These are phyloP conservation scores for Watersipora subatra DNA, from an alignment of 1,140 invertebrate species.

Conservation along the genomic window DNA sequence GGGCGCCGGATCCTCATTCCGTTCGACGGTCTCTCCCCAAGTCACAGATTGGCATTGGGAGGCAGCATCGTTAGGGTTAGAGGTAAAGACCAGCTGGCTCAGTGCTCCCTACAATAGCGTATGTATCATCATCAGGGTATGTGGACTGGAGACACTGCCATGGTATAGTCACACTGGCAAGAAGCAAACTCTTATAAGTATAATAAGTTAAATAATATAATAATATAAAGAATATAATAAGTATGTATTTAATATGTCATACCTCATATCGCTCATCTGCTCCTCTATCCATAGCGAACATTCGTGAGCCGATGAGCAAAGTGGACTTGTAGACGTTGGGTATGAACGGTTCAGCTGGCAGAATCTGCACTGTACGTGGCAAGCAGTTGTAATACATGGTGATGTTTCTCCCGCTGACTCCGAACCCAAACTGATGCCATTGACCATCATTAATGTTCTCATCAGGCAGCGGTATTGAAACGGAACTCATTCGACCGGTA, in stretches of 20 bases:
- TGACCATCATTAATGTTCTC: slow-evolving; percentile 1
- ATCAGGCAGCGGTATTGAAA: neutral
- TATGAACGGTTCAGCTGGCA: neutral
- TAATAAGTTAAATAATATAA: too few relatives aligned
- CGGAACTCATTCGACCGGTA: neutral
- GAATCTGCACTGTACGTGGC: neutral
- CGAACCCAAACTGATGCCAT: slow-evolving; percentile 1
- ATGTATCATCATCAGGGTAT: too few relatives aligned
- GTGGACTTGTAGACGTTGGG: neutral
- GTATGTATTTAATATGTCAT: too few relatives aligned
- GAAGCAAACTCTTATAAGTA: too few relatives aligned
- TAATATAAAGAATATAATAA: too few relatives aligned
- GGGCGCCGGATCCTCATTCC: neutral
- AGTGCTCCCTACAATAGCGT: neutral
- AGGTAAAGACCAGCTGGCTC: neutral
- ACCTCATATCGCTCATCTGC: slow-evolving; percentile 1
- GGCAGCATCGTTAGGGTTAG: neutral
- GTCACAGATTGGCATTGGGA: neutral
- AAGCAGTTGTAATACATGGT: slow-evolving; percentile 1
- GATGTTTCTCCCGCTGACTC: neutral
- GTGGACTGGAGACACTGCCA: too few relatives aligned
- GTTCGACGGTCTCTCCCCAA: neutral
- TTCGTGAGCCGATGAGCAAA: neutral
- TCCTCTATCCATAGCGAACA: slow-evolving; percentile 1
- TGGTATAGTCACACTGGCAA: too few relatives aligned